phyloP scores from a whole-genome alignment of 2,797 vertebrate species.

The Darevskia nairensis region DNA sequence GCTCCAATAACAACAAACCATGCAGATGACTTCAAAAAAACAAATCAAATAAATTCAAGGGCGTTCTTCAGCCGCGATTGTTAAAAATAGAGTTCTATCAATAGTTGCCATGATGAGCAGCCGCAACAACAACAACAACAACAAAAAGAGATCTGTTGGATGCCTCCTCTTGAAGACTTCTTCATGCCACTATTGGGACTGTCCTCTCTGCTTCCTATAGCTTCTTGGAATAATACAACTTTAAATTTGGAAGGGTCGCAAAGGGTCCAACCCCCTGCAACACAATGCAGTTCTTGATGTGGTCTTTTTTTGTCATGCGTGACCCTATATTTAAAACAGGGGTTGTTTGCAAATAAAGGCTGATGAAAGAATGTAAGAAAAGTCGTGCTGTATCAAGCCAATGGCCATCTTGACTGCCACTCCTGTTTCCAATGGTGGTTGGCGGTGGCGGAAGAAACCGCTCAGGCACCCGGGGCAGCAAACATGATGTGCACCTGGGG shows the following conservation, averaged over 20 bases:
- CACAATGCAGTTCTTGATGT: neutral
- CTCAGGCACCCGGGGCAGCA: too few relatives aligned
- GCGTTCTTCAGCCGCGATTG: too few relatives aligned
- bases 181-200: neutral
- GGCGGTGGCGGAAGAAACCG: too few relatives aligned
- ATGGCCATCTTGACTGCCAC: neutral
- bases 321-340: neutral
- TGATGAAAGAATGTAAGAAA: neutral
- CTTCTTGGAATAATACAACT: too few relatives aligned
- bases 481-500: too few relatives aligned
- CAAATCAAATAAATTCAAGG: neutral
- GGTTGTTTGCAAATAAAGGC: neutral
- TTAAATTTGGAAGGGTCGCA: too few relatives aligned
- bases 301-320: too few relatives aligned
- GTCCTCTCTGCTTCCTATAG: neutral
- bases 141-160: neutral
- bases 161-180: neutral
- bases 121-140: too few relatives aligned
- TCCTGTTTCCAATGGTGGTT: neutral
- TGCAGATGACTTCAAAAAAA: too few relatives aligned
- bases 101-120: neutral
- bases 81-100: neutral
- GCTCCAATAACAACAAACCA: too few relatives aligned
- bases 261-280: too few relatives aligned
- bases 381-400: neutral